These are phyloP conservation scores for Gonatopus flavifemur DNA, from an alignment of 1,140 invertebrate species.

Conservation along the genomic window DNA sequence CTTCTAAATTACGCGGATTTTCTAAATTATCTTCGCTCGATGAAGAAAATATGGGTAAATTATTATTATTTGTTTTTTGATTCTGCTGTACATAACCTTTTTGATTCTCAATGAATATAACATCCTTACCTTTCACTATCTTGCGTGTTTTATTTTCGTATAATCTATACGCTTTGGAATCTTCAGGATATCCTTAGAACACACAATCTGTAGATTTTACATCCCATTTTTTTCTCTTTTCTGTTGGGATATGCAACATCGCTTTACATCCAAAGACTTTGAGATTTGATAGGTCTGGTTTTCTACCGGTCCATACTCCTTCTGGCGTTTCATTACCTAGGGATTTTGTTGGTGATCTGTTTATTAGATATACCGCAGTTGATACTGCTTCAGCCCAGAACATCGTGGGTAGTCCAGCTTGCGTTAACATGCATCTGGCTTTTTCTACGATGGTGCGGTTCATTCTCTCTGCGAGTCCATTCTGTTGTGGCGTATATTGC, in stretches of 20 bases:
- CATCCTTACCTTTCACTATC: conserved; percentile 2
- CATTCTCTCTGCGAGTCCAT: not conserved
- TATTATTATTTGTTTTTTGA: too few species aligned
- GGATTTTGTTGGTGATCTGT: not conserved
- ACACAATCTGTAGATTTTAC: not conserved
- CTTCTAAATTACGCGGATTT: too few species aligned
- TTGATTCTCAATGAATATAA: conserved; percentile 13
- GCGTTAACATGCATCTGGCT: not conserved
- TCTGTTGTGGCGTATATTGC: conserved; percentile 1
- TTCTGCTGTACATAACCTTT: too few species aligned
- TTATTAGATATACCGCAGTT: not conserved
- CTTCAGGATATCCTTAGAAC: conserved; percentile 12
- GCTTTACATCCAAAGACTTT: conserved; percentile 10
- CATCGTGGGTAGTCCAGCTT: not conserved
- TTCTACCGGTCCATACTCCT: not conserved
- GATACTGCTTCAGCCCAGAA: not conserved
- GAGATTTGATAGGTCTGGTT: not conserved
- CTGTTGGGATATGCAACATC: conserved; percentile 18
- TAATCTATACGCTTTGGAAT: conserved; percentile 7
- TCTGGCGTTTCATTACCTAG: not conserved
- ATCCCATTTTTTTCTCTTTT: not conserved
- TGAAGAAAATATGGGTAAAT: too few species aligned
- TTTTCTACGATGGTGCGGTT: conserved; percentile 1
- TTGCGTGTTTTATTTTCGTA: not conserved
- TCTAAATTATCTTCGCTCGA: too few species aligned